Percentiles rank a stretch among this genome's conserved stretches.
Conservation (phyloP, 2,797 vertebrate species). For the Bucorvus abyssinicus region DNA sequence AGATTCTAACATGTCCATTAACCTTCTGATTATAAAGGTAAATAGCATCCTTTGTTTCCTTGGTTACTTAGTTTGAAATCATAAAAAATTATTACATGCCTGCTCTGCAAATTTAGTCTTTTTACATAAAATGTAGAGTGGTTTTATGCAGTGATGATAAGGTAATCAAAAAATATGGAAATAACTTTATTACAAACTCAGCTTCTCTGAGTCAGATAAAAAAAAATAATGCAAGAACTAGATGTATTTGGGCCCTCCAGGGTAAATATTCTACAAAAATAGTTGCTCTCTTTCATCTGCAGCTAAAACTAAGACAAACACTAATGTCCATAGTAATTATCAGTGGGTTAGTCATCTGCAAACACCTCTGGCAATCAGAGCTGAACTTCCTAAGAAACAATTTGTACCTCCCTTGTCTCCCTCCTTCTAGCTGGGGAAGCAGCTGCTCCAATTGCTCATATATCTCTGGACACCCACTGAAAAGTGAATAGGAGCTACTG, state of each 20-base stretch:
- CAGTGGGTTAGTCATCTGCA: conserved; percentile 32
- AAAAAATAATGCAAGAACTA: neutral
- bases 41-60: neutral
- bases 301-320: conserved; percentile 21
- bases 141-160: neutral
- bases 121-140: neutral
- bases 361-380: conserved; percentile 37
- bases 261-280: conserved; percentile 55
- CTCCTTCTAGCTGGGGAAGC: neutral
- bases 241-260: conserved; percentile 22
- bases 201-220: neutral
- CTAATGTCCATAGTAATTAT: conserved; percentile 44
- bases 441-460: neutral
- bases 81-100: neutral
- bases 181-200: neutral
- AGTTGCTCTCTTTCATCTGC: conserved; percentile 29
- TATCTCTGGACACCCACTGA: neutral
- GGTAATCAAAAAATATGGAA: neutral
- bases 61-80: neutral
- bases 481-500: neutral
- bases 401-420: neutral
- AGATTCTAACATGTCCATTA: neutral
- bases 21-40: neutral
- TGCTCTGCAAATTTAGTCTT: neutral
- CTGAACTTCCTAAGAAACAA: neutral